Percentiles rank a stretch among this genome's conserved stretches.
These are phyloP conservation scores for Campoplex capitator DNA, from an alignment of 2,888 invertebrate species.

Conservation along the genomic window DNA sequence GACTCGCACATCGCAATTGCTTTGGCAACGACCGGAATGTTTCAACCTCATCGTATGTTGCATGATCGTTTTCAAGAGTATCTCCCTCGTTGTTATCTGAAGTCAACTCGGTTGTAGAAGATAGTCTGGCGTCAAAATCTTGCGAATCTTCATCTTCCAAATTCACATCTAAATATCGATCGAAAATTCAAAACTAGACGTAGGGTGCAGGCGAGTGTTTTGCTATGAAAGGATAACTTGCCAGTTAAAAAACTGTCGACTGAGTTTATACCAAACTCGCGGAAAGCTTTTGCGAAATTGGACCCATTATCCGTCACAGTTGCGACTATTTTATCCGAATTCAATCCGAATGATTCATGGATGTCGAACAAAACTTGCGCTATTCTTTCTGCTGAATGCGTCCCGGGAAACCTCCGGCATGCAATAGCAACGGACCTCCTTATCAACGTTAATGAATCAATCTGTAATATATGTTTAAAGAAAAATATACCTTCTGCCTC, in stretches of 20 bases:
- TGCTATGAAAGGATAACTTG: background rate
- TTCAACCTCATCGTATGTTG: background rate
- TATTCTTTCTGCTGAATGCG: background rate
- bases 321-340: background rate
- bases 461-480: too few species aligned
- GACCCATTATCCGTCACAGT: slow-evolving; percentile 5
- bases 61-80: background rate
- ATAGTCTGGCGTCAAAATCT: too few species aligned
- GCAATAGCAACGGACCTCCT: background rate
- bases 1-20: slow-evolving; percentile 50
- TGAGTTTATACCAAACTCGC: background rate
- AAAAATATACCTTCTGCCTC: too few species aligned
- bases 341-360: background rate
- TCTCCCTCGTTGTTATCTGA: too few species aligned
- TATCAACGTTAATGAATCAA: too few species aligned
- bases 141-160: too few species aligned
- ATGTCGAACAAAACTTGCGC: background rate
- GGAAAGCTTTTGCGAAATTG: slow-evolving; percentile 6
- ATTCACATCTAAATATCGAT: too few species aligned
- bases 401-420: background rate
- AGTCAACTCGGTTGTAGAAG: too few species aligned
- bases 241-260: background rate
- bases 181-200: too few species aligned
- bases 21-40: slow-evolving; percentile 11
- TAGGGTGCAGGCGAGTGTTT: too few species aligned